phyloP scores from a whole-genome alignment of 1,140 invertebrate genomes.

The Papilio polyxenes region DNA sequence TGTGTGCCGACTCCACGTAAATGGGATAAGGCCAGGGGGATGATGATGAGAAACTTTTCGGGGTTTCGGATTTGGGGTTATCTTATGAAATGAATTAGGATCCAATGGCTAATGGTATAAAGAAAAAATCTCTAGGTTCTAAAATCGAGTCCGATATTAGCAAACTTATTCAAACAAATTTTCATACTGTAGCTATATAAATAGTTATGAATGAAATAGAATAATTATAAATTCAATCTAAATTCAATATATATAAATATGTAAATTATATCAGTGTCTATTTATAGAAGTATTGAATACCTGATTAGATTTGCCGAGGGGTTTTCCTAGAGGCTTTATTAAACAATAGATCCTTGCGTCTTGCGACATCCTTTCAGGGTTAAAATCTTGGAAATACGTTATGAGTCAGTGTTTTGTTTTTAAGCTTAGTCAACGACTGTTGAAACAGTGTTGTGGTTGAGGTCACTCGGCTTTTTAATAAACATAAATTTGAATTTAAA shows the following conservation, averaged over 20 bases:
- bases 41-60: neutral
- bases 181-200: neutral
- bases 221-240: neutral
- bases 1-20: too few species aligned
- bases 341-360: neutral
- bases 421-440: neutral
- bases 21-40: too few species aligned
- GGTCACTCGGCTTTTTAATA: neutral
- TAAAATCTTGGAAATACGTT: neutral
- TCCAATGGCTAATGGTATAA: neutral
- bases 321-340: neutral
- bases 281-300: neutral
- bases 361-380: slow-evolving; percentile 18
- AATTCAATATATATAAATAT: neutral
- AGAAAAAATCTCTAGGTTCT: neutral
- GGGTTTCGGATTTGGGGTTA: neutral
- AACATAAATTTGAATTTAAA: too few species aligned
- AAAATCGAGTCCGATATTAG: neutral
- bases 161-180: neutral
- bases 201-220: neutral
- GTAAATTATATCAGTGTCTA: slow-evolving; percentile 1
- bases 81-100: too few species aligned
- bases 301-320: slow-evolving; percentile 7
- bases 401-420: slow-evolving; percentile 28
- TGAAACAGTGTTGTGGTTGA: neutral